Evolutionary conservation across 2,888 invertebrate genomes (phyloP).

Genomic region (Sisyra nigra): DNA sequence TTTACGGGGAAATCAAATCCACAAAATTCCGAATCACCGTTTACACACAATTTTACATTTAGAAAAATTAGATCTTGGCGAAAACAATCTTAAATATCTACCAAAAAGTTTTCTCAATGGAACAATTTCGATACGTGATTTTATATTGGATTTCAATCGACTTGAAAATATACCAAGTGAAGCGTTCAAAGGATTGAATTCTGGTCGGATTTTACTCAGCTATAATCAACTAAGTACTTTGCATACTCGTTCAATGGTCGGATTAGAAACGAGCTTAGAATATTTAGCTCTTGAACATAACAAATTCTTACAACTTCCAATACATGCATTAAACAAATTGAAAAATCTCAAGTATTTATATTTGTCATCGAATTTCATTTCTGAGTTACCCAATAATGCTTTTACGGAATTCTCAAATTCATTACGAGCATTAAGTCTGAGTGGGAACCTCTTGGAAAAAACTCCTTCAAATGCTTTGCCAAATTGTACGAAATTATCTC

Average conservation of each 20-base stretch:
- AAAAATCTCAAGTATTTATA: conserved; percentile 63
- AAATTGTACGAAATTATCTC: conserved; percentile 60
- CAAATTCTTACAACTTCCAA: conserved; percentile 48
- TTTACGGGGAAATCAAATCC: conserved; percentile 45
- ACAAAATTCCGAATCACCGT: conserved; percentile 21
- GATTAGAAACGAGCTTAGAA: conserved; percentile 56
- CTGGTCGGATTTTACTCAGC: conserved; percentile 62
- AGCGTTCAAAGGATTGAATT: conserved; percentile 51
- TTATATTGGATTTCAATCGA: conserved; percentile 70
- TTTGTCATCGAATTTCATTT: conserved; percentile 61
- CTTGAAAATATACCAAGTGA: conserved; percentile 46
- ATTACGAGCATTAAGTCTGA: conserved; percentile 61
- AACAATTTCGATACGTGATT: conserved; percentile 57
- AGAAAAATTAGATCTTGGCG: conserved; percentile 71
- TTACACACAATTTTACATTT: conserved; percentile 29
- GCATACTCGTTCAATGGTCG: conserved; percentile 54
- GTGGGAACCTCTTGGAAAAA: conserved; percentile 61
- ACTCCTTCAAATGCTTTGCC: conserved; percentile 54
- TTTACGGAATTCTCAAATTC: conserved; percentile 38
- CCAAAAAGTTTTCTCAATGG: conserved; percentile 49
- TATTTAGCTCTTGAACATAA: conserved; percentile 75
- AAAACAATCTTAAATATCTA: conserved; percentile 59
- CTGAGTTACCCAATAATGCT: conserved; percentile 44
- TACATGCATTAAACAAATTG: conserved; percentile 45
- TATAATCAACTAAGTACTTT: conserved; percentile 57